A percentile compares a stretch with the other conserved stretches of the same genome.
Conservation (phyloP, 1,140 invertebrate genomes). For the Streblospio benedicti region DNA sequence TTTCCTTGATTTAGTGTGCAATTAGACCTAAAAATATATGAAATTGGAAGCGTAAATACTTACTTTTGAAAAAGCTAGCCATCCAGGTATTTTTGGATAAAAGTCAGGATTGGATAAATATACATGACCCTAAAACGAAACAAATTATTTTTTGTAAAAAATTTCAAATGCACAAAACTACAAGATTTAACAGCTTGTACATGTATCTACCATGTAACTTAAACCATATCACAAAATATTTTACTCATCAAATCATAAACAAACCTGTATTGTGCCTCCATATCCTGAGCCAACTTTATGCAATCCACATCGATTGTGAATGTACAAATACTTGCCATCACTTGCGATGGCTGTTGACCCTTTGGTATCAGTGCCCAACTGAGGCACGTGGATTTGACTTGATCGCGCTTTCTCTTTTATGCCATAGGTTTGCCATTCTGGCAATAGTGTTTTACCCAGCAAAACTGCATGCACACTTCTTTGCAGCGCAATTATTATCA, state of each 20-base stretch:
- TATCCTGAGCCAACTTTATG: conserved; percentile 89
- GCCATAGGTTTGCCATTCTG: conserved; percentile 80
- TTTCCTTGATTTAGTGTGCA: too few species aligned
- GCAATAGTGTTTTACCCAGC: conserved; percentile 69
- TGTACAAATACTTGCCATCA: conserved; percentile 80
- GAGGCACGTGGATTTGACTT: too few species aligned
- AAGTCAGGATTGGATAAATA: conserved; percentile 72
- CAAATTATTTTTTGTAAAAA: too few species aligned
- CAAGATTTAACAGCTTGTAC: too few species aligned
- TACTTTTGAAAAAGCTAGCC: conserved; percentile 76
- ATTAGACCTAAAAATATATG: too few species aligned
- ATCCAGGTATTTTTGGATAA: conserved; percentile 62
- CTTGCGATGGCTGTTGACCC: conserved; percentile 62
- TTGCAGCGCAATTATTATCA: conserved; percentile 75
- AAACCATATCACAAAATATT: conserved; percentile 9
- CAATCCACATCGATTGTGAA: conserved; percentile 63
- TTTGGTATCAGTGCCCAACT: conserved; percentile 52
- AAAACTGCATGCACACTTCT: conserved; percentile 79
- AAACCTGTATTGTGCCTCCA: conserved; percentile 71
- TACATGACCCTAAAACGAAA: conserved; percentile 55
- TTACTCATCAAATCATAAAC: neutral
- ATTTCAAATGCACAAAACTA: neutral
- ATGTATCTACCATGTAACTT: too few species aligned
- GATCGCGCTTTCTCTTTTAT: conserved; percentile 69
- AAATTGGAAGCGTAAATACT: conserved; percentile 42